Conservation (phyloP, 2,797 vertebrate species). For the Sebastes trivittatus region DNA sequence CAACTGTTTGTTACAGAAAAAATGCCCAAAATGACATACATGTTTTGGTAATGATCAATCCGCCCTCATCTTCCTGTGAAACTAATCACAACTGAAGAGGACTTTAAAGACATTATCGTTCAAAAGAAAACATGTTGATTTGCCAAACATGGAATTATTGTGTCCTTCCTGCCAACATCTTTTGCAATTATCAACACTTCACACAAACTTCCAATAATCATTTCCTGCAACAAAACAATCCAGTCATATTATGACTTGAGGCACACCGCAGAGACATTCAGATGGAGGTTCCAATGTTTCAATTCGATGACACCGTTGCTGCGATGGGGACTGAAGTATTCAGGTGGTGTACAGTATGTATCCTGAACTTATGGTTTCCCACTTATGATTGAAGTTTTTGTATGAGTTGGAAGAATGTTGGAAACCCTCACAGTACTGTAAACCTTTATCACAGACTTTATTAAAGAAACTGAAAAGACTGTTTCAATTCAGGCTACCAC, state of each 20-base stretch:
- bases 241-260: slow-evolving; percentile 20
- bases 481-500: slow-evolving; percentile 1
- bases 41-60: not conserved
- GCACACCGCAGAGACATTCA: not conserved
- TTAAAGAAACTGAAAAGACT: slow-evolving; percentile 3
- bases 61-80: not conserved
- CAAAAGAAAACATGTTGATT: slow-evolving; percentile 16
- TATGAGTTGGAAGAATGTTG: not conserved
- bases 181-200: slow-evolving; percentile 7
- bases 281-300: slow-evolving; percentile 21
- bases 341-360: not conserved
- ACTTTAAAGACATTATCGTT: not conserved
- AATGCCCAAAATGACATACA: not conserved
- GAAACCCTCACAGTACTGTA: not conserved
- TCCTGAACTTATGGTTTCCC: not conserved
- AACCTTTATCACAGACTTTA: slow-evolving; percentile 5
- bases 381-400: not conserved
- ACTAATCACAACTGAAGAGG: not conserved
- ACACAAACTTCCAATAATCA: slow-evolving; percentile 17
- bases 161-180: not conserved
- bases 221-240: slow-evolving; percentile 10
- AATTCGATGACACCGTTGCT: not conserved
- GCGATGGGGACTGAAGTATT: not conserved
- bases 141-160: not conserved
- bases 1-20: not conserved